A percentile compares a stretch with the other conserved stretches of the same genome.
Evolutionary conservation across 2,113 vertebrate species (phyloP).

Genomic region (Girardinichthys multiradiatus): DNA sequence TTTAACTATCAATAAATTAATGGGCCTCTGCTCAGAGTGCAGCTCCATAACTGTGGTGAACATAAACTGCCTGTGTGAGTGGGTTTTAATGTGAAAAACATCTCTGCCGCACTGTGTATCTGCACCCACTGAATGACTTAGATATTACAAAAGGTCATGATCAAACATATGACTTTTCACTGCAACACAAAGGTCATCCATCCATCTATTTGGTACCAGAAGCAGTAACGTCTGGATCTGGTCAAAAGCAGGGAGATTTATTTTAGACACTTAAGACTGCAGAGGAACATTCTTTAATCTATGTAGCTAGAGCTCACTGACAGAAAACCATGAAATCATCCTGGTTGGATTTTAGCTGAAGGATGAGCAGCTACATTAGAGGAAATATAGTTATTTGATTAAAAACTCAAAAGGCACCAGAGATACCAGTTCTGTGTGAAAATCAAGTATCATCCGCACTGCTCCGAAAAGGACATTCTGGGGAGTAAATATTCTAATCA

Average conservation of each 20-base stretch:
- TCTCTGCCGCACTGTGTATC: background rate
- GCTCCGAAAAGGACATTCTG: background rate
- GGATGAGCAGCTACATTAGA: background rate
- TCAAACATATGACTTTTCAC: constrained; percentile 8
- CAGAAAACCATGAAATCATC: background rate
- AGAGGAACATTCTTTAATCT: constrained; percentile 2
- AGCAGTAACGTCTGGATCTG: background rate
- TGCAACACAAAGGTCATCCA: constrained; percentile 13
- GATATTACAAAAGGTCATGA: constrained; percentile 31
- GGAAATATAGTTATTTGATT: background rate
- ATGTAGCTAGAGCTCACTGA: background rate
- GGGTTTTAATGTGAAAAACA: constrained; percentile 28
- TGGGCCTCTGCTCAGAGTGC: background rate
- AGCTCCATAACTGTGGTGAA: constrained; percentile 8
- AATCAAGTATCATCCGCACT: background rate
- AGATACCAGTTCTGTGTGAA: background rate
- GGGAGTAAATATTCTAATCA: background rate
- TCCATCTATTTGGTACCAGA: background rate
- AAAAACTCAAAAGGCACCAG: background rate
- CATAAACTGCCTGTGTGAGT: background rate
- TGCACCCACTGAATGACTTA: background rate
- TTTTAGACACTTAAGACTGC: background rate
- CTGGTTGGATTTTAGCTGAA: background rate
- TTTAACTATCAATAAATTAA: constrained; percentile 16
- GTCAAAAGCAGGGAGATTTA: constrained; percentile 2